Base-by-base conservation (phyloP, 2,113 vertebrate genomes). In the human region DNA sequence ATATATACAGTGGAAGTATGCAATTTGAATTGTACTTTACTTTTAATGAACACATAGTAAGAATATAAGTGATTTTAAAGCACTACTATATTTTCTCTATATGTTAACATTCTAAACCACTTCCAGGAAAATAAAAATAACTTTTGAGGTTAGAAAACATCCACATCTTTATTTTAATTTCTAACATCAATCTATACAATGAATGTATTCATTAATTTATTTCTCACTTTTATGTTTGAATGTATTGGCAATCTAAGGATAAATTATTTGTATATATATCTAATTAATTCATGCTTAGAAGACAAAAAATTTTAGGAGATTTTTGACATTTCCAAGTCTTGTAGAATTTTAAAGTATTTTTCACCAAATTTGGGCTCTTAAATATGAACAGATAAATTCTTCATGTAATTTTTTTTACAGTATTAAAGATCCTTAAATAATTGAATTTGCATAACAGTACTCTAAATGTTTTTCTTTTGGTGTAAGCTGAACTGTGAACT, bases 21-120 rank as follows among this genome's bases (percentile, higher is more conserved):
- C 23, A 45, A 16, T 89, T 59, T 68, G 72, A 93, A 57, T 90
- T 95, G 2, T 80, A 76, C 38, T 95, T 78, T 48, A 1, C 1
- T 92, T 92, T 84, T 83, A 90, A 95, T 45, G 86, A 95, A 52
- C 0, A 6, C 50, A 94, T 11, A 80, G 78, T 96, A 61, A 97
- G 78, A 90, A 35, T 14, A 79, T 52, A 38, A n/a, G 6, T 78
- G 16, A 90, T 92, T 87, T 96, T 66, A 86, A 73, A 52, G 8
- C 27, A 35, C 1, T 0, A 52, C 13, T 55, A 1, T 50, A 6
- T 75, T 97, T 93, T 80, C 27, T 84, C 4, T 82, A 1, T 48
- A 22, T 89, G 16, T n/a, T 87, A 93, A 45, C 25, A 88, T 50
- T 82, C 20, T 30, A 73, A 93, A 91, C 27, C 1, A 38, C 40